Base-by-base conservation (phyloP, 2,888 invertebrate genomes). In the Morpho helenor region DNA sequence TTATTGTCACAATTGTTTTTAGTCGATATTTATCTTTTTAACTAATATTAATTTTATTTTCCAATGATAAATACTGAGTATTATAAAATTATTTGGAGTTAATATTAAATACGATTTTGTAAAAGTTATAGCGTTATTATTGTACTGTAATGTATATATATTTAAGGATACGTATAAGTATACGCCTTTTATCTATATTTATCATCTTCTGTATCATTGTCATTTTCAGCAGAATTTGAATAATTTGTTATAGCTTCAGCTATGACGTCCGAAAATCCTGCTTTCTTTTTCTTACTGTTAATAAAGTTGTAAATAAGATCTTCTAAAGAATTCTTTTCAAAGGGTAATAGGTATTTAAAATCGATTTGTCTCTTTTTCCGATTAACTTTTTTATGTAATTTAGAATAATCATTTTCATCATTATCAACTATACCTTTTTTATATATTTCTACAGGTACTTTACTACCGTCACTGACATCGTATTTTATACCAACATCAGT, bases 341-440 rank as follows among this genome's bases (percentile, higher is more conserved):
- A 82, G 4, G 90, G 86, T 52, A 91, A 64, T 57, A 90, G 71
- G 61, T 89, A 85, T 68, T 85, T 88, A n/a, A 89, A 65, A 56
- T 80, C 79, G 41, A 87, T 74, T 68, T 91, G 86, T 54, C 91
- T 74, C 65, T 78, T 87, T 5, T 57, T 66, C 41, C 84, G 75
- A n/a, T 71, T 76, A 52, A 69, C 68, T 31, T 31, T 31, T 45
- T 3, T 10, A 5, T 7, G 45, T 10, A 10, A 10, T 10, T 45
- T 45, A 31, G 73, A 65, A 69, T 89, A 85, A 63, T 76, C 67
- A 60, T 84, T 84, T 65, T 84, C 84, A 64, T 90, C 92, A 63
- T 82, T 90, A 59, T 93, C 93, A 2, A 93, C 93, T 56, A 93
- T 91, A 8, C 93, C 93, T 76, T 92, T 93, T 71, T 90, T 87